Percentiles rank a stretch among this genome's conserved stretches.
Conservation (phyloP, 2,113 vertebrate species). For the Emydura subglobosa region DNA sequence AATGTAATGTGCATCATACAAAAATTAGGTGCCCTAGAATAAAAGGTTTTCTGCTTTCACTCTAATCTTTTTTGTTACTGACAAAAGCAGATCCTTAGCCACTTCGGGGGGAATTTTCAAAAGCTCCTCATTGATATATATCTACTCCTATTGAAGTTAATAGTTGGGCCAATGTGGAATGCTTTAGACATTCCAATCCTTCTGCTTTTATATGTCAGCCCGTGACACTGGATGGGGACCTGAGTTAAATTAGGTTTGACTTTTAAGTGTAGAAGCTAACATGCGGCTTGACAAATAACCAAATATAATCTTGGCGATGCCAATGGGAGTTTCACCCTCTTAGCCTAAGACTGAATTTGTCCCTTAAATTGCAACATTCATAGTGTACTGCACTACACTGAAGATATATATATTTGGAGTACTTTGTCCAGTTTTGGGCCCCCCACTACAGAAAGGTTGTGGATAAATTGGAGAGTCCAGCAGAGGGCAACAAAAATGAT, state of each 20-base stretch:
- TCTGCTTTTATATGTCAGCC: not conserved
- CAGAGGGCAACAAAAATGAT: too few species aligned
- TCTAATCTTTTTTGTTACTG: slow-evolving; percentile 33
- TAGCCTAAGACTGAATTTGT: not conserved
- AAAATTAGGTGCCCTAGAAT: not conserved
- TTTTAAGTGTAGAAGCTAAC: not conserved
- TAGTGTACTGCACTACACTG: not conserved
- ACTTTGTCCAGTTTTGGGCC: too few species aligned
- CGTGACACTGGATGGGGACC: accelerated
- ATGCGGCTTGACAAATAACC: not conserved
- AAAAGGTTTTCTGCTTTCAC: slow-evolving; percentile 15
- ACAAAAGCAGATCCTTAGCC: slow-evolving; percentile 38
- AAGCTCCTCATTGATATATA: not conserved
- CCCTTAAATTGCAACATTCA: not conserved
- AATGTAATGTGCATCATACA: not conserved
- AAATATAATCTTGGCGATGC: not conserved
- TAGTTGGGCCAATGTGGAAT: not conserved
- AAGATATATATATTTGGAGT: not conserved
- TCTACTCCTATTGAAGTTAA: not conserved
- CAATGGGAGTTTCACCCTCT: not conserved
- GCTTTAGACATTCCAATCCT: accelerated
- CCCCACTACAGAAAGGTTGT: too few species aligned
- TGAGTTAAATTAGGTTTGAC: not conserved
- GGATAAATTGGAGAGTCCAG: too few species aligned
- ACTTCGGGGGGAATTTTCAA: slow-evolving; percentile 13